Conservation (phyloP, 2,113 vertebrate species). For the Holacanthus passer region DNA sequence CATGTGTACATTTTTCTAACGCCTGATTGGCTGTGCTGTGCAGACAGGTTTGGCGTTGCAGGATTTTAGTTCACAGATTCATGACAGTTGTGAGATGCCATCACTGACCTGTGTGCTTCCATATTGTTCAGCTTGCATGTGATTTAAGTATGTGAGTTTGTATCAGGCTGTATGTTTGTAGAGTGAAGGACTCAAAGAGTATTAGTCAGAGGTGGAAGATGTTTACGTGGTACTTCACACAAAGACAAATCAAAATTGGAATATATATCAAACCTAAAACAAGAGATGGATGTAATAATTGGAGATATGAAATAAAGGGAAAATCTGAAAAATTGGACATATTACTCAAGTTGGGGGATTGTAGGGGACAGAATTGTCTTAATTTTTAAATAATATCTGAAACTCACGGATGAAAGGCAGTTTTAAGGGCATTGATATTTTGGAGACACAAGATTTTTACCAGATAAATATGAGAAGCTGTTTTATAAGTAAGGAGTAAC, state of each 20-base stretch:
- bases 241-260: background rate
- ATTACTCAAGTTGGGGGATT: no score
- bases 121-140: slow-evolving; percentile 52
- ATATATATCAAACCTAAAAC: slow-evolving; percentile 1
- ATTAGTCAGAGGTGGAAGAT: background rate
- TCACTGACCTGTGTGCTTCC: slow-evolving; percentile 36
- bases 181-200: background rate
- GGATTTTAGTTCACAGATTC: slow-evolving; percentile 20
- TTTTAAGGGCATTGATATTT: no score
- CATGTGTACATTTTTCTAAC: slow-evolving; percentile 28
- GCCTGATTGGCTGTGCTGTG: slow-evolving; percentile 51
- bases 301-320: slow-evolving; percentile 1
- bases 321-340: background rate
- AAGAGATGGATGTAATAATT: background rate
- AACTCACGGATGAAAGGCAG: no score
- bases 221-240: background rate
- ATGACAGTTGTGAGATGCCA: slow-evolving; percentile 27
- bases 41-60: slow-evolving; percentile 35
- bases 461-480: no score
- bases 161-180: slow-evolving; percentile 16
- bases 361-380: no score
- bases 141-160: background rate
- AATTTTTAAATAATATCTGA: no score
- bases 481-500: no score
- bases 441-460: background rate